A percentile compares a stretch with the other conserved stretches of the same genome.
These are phyloP conservation scores for Phylloscopus trochiloides DNA, from an alignment of 2,113 vertebrate species.

Conservation along the genomic window DNA sequence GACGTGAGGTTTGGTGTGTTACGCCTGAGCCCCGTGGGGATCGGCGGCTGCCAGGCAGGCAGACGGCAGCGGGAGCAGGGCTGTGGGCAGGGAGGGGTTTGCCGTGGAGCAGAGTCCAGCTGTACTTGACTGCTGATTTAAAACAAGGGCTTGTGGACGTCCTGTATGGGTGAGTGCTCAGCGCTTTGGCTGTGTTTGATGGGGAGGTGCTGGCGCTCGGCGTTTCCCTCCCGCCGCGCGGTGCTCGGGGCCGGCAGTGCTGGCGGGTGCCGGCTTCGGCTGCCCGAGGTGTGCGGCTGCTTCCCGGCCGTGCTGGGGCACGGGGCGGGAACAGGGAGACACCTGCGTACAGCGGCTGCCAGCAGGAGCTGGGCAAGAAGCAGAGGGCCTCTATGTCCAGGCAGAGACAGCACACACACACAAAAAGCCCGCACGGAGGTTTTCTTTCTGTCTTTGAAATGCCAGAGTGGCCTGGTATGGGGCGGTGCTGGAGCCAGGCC, in stretches of 20 bases:
- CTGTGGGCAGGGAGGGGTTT: not conserved
- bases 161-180: not conserved
- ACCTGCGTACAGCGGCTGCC: not conserved
- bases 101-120: not conserved
- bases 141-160: not conserved
- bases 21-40: not conserved
- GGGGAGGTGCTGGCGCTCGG: not conserved
- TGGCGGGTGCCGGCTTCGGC: fast-evolving
- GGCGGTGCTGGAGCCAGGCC: not conserved
- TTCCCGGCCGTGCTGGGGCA: fast-evolving
- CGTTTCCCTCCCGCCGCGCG: not conserved
- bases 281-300: not conserved
- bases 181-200: fast-evolving
- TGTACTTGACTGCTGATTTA: not conserved
- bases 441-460: not conserved
- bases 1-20: not conserved
- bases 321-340: not conserved
- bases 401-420: not conserved
- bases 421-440: fast-evolving
- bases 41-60: not conserved
- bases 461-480: not conserved
- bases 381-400: not conserved
- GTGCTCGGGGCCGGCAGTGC: fast-evolving
- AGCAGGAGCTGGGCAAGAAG: not conserved
- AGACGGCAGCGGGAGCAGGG: not conserved